These are phyloP conservation scores for Acinonyx jubatus DNA, from an alignment of 2,113 vertebrate genomes.

Conservation along the genomic window DNA sequence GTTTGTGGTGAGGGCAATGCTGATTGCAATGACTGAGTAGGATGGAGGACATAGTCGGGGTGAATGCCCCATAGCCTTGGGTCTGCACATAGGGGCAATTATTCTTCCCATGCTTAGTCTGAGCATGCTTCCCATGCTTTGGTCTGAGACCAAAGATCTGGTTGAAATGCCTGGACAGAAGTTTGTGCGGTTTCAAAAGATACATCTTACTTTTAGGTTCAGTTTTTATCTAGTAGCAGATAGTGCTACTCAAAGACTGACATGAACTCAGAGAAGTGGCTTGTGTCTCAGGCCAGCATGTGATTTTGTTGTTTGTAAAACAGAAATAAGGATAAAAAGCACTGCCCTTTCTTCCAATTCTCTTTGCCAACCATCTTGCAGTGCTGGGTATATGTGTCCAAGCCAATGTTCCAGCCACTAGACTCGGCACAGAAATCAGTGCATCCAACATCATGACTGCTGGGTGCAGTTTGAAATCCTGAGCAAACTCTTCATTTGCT, in stretches of 20 bases:
- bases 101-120: not conserved
- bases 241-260: not conserved
- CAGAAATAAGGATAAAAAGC: conserved; percentile 52
- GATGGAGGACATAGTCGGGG: not conserved
- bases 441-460: not conserved
- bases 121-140: not conserved
- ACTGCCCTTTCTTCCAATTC: conserved; percentile 4
- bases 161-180: not conserved
- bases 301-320: conserved; percentile 55
- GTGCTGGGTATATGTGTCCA: conserved; percentile 24
- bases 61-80: not conserved
- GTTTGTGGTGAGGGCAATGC: not conserved
- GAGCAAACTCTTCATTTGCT: not conserved
- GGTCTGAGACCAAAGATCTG: not conserved
- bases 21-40: not conserved
- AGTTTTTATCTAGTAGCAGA: not conserved
- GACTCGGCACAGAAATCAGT: conserved; percentile 41
- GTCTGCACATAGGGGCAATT: not conserved
- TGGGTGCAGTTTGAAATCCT: conserved; percentile 36
- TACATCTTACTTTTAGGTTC: not conserved
- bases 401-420: conserved; percentile 66
- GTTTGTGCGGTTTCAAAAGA: not conserved
- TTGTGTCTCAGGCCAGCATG: not conserved
- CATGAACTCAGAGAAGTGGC: not conserved
- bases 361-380: conserved; percentile 53